phyloP scores from a whole-genome alignment of 2,113 vertebrate species.

The Brachypodius melanocephalos region DNA sequence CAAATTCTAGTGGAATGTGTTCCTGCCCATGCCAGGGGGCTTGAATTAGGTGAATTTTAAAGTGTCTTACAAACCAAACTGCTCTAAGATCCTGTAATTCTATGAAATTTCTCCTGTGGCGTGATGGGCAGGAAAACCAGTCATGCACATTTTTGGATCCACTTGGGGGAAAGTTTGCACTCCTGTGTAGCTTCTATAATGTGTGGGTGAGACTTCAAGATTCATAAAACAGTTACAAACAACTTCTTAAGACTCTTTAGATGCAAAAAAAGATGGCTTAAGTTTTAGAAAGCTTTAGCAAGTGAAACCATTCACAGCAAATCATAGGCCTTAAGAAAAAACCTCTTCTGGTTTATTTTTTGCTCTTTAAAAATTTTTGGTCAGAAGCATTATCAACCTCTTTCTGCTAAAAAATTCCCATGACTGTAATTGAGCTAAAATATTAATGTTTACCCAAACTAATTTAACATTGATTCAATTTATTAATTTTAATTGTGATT shows the following conservation, averaged over 20 bases:
- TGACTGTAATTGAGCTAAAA: neutral
- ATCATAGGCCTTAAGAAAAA: neutral
- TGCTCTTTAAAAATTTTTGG: neutral
- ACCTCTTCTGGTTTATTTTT: neutral
- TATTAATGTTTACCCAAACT: neutral
- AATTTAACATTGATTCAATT: neutral
- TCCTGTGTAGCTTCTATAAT: neutral
- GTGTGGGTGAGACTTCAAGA: neutral
- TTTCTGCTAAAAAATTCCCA: neutral
- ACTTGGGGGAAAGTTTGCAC: neutral
- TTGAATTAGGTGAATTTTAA: neutral
- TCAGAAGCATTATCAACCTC: neutral
- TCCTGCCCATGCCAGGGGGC: neutral
- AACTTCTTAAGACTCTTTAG: neutral
- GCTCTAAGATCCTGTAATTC: neutral
- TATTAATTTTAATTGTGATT: neutral
- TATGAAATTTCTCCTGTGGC: neutral
- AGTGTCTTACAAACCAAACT: neutral
- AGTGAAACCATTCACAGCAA: neutral
- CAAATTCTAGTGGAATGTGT: neutral
- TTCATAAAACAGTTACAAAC: neutral
- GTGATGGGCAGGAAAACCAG: neutral
- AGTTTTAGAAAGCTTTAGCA: neutral
- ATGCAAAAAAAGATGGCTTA: neutral
- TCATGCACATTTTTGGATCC: rapidly evolving